Evolutionary conservation across 2,797 vertebrate species (phyloP).

Genomic region (Rhinoraja longicauda): DNA sequence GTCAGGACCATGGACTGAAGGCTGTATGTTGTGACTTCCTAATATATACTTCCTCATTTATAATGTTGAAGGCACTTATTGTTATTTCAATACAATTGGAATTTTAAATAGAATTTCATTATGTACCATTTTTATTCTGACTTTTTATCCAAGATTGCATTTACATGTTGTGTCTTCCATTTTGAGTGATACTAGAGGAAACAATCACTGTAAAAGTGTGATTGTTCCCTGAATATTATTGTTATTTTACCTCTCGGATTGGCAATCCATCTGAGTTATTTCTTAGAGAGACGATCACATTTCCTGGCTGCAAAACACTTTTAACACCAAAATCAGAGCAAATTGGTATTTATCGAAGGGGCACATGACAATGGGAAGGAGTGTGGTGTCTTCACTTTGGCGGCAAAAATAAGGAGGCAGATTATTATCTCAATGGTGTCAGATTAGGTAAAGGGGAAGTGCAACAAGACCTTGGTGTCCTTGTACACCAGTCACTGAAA

Average conservation of each 20-base stretch:
- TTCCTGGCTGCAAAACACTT: background rate
- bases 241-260: background rate
- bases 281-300: background rate
- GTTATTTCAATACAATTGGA: background rate
- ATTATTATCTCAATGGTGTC: no score
- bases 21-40: no score
- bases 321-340: background rate
- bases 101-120: background rate
- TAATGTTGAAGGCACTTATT: background rate
- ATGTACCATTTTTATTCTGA: background rate
- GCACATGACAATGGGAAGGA: no score
- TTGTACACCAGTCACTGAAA: no score
- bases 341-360: background rate
- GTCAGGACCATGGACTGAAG: no score
- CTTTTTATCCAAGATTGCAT: background rate
- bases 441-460: no score
- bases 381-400: background rate
- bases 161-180: background rate
- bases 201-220: background rate
- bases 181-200: background rate
- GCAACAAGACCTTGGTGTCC: no score
- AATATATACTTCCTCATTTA: background rate
- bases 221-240: background rate
- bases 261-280: background rate
- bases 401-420: no score